A percentile compares a stretch with the other conserved stretches of the same genome.
Conservation (phyloP, 2,113 vertebrate genomes). For the Myanophis thanlyinensis region DNA sequence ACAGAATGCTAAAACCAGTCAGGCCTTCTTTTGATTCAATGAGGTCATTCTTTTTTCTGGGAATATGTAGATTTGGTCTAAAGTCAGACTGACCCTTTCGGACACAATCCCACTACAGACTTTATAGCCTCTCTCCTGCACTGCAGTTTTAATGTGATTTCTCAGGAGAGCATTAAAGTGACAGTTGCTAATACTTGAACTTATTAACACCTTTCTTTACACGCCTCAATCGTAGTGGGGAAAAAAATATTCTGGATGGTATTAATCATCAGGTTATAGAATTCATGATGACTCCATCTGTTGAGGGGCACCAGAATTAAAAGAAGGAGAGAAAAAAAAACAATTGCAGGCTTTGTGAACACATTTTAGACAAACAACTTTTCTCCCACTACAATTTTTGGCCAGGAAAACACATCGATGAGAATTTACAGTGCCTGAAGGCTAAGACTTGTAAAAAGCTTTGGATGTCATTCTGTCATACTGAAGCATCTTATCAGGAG, state of each 20-base stretch:
- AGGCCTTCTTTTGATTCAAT: not conserved
- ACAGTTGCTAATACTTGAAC: not conserved
- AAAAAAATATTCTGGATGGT: not conserved
- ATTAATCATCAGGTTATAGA: conserved; percentile 3
- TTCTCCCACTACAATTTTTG: not conserved
- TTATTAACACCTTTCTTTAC: conserved; percentile 16
- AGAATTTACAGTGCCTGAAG: not conserved
- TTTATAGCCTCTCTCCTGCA: rapidly evolving
- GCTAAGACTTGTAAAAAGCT: not conserved
- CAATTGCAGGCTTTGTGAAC: not conserved
- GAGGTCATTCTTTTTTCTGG: not conserved
- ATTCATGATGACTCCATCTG: conserved; percentile 10
- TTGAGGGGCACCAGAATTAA: not conserved
- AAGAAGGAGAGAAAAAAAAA: not conserved
- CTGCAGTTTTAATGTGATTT: conserved; percentile 4
- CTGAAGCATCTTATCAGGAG: not conserved
- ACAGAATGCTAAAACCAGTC: not conserved
- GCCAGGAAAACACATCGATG: not conserved
- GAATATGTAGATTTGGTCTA: conserved; percentile 3
- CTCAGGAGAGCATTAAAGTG: not conserved
- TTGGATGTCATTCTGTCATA: not conserved
- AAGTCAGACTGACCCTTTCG: not conserved
- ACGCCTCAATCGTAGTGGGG: not conserved
- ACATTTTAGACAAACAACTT: not conserved
- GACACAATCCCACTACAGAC: not conserved